Percentiles rank a stretch among this genome's conserved stretches.
Evolutionary conservation across 1,140 invertebrate genomes (phyloP).

Genomic region (Pomacea maculata): DNA sequence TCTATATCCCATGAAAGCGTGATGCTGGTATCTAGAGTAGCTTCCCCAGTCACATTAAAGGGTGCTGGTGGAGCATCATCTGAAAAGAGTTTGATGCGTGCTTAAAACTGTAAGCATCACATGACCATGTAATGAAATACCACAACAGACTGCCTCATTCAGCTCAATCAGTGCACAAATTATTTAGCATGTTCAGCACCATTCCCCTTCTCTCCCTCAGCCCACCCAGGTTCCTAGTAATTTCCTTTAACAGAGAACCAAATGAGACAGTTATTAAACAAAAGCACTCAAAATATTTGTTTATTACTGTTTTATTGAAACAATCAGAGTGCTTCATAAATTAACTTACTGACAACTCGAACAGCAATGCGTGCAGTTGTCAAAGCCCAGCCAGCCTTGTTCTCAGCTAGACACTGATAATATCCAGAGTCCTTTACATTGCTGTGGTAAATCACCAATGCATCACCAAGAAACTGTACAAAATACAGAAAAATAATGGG

Average conservation of each 20-base stretch:
- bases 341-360: slow-evolving; percentile 2
- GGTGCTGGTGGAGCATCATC: slow-evolving; percentile 17
- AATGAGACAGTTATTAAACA: no score
- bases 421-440: slow-evolving; percentile 38
- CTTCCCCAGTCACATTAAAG: slow-evolving; percentile 12
- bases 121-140: no score
- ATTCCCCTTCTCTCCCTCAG: no score
- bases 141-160: no score
- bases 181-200: no score
- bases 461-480: slow-evolving; percentile 3
- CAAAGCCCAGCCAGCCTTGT: slow-evolving; percentile 31
- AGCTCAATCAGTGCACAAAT: no score
- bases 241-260: no score
- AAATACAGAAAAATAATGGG: not conserved
- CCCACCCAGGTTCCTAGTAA: no score
- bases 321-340: not conserved
- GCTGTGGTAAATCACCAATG: slow-evolving; percentile 23
- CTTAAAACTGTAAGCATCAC: no score
- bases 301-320: no score
- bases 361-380: slow-evolving; percentile 40
- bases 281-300: no score
- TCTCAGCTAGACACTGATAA: slow-evolving; percentile 46
- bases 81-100: not conserved
- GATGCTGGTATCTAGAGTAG: not conserved
- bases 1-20: slow-evolving; percentile 8